These are phyloP conservation scores for Oenanthe oenanthe DNA, from an alignment of 2,113 vertebrate genomes.

Conservation along the genomic window DNA sequence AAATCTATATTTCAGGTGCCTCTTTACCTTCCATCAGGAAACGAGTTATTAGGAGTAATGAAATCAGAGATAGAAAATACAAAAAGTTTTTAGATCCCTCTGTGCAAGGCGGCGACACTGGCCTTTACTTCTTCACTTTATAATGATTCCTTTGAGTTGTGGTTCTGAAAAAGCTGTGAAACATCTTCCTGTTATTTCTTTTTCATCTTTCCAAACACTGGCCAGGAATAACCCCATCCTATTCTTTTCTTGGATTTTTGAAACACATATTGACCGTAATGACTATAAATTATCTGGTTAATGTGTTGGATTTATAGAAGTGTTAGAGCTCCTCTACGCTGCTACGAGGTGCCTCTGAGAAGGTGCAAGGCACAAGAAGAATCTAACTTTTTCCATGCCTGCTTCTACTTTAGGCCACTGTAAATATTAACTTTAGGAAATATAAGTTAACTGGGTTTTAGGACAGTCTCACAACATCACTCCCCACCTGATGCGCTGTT, in stretches of 20 bases:
- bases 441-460: background rate
- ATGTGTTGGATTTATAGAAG: slow-evolving; percentile 53
- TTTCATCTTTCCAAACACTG: slow-evolving; percentile 75
- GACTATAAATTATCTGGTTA: slow-evolving; percentile 63
- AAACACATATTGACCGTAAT: slow-evolving; percentile 68
- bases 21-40: slow-evolving; percentile 76
- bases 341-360: slow-evolving; percentile 48
- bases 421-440: background rate
- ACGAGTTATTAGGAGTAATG: slow-evolving; percentile 77
- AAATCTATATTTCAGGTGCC: slow-evolving; percentile 71
- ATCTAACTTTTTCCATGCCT: background rate
- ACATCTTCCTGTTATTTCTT: slow-evolving; percentile 76
- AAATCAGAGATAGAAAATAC: slow-evolving; percentile 73
- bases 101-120: slow-evolving; percentile 61
- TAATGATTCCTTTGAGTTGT: slow-evolving; percentile 75
- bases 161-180: slow-evolving; percentile 73
- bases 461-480: background rate
- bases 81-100: slow-evolving; percentile 77
- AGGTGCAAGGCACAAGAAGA: background rate
- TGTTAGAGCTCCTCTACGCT: slow-evolving; percentile 77
- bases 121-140: slow-evolving; percentile 74
- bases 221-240: slow-evolving; percentile 72
- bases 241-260: slow-evolving; percentile 68
- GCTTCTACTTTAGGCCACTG: background rate
- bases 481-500: background rate